Conservation (phyloP, 2,113 vertebrate genomes). For the Centropus unirufus region DNA sequence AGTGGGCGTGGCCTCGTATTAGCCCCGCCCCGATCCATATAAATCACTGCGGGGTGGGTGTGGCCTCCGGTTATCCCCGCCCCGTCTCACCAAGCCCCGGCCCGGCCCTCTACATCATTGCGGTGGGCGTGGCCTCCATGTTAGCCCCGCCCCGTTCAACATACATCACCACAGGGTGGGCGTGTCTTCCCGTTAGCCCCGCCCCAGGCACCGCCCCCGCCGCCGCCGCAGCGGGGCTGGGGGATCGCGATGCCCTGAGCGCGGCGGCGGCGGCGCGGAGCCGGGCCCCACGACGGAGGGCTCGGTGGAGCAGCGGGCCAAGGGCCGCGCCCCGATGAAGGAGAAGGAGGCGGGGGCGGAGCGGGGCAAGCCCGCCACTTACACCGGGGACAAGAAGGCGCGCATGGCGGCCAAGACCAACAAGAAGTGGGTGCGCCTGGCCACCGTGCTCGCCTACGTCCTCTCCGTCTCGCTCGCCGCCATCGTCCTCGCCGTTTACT, state of each 20-base stretch:
- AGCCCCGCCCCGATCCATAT: no score
- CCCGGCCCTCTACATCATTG: no score
- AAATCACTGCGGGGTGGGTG: no score
- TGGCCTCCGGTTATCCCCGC: no score
- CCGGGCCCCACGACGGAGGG: slow-evolving; percentile 85
- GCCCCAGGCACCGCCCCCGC: slow-evolving; percentile 27
- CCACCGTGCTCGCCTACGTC: slow-evolving; percentile 97
- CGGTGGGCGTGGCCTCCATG: no score
- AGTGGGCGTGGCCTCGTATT: no score
- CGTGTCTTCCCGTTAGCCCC: neutral
- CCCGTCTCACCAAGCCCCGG: no score
- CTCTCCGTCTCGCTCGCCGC: slow-evolving; percentile 96
- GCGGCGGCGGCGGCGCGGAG: slow-evolving; percentile 51
- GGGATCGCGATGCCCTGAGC: slow-evolving; percentile 21
- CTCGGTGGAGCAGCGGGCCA: slow-evolving; percentile 92
- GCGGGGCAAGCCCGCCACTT: slow-evolving; percentile 96
- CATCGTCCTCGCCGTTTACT: slow-evolving; percentile 97
- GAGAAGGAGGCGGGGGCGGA: slow-evolving; percentile 90
- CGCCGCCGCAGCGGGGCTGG: neutral
- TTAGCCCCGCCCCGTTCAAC: no score
- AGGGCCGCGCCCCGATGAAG: slow-evolving; percentile 91
- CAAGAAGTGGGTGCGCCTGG: slow-evolving; percentile 98
- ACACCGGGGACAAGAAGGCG: slow-evolving; percentile 98
- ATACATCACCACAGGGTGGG: no score
- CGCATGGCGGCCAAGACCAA: slow-evolving; percentile 99